These are phyloP conservation scores for Venustaconcha ellipsiformis DNA, from an alignment of 1,140 invertebrate species.

Conservation along the genomic window DNA sequence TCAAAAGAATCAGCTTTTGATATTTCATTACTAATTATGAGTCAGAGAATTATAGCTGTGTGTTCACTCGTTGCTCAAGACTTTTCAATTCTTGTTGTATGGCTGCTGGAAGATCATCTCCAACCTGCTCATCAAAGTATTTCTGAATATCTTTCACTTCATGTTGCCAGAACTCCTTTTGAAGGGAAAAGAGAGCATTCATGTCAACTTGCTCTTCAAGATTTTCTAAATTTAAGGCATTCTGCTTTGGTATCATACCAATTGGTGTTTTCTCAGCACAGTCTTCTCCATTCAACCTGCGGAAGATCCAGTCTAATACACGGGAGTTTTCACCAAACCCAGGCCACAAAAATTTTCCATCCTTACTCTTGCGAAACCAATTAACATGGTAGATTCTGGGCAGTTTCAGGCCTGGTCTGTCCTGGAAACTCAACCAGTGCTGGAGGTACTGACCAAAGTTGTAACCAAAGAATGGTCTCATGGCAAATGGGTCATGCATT, in stretches of 20 bases:
- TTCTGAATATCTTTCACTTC: slow-evolving; percentile 86
- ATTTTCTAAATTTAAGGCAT: slow-evolving; percentile 54
- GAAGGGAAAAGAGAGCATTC: slow-evolving; percentile 86
- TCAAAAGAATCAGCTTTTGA: no score
- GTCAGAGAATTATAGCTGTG: slow-evolving; percentile 26
- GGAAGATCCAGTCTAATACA: slow-evolving; percentile 94
- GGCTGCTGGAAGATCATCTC: slow-evolving; percentile 64
- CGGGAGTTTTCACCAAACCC: slow-evolving; percentile 97
- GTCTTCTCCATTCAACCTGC: slow-evolving; percentile 81
- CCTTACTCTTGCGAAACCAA: slow-evolving; percentile 91
- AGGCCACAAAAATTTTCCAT: slow-evolving; percentile 95
- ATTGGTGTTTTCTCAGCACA: slow-evolving; percentile 59
- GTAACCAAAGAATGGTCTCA: slow-evolving; percentile 99
- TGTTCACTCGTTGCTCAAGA: slow-evolving; percentile 49
- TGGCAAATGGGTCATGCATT: slow-evolving; percentile 99
- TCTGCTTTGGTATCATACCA: slow-evolving; percentile 62
- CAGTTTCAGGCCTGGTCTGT: slow-evolving; percentile 72
- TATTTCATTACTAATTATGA: no score
- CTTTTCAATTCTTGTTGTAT: slow-evolving; percentile 56
- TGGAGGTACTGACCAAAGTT: slow-evolving; percentile 97
- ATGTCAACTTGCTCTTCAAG: slow-evolving; percentile 65
- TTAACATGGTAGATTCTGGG: slow-evolving; percentile 98
- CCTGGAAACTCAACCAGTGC: slow-evolving; percentile 92
- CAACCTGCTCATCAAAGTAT: slow-evolving; percentile 94
- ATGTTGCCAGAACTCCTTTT: slow-evolving; percentile 92